These are phyloP conservation scores for Neofelis nebulosa DNA, from an alignment of 2,113 vertebrate genomes.

Conservation along the genomic window DNA sequence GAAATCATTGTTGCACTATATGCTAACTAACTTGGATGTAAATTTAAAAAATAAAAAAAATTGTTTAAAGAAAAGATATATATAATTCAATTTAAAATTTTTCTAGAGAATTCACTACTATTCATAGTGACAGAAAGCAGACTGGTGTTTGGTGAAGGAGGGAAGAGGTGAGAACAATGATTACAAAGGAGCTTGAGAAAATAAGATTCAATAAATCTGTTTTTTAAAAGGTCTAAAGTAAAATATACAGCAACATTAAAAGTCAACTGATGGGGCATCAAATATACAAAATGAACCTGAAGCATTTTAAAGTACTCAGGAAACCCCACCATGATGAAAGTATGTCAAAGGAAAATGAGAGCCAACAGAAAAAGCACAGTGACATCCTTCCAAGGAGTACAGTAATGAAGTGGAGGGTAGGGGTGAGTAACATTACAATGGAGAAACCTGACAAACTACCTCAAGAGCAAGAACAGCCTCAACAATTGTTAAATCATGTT, in stretches of 20 bases:
- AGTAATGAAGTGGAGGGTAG: neutral
- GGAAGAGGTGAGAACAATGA: neutral
- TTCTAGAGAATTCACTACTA: neutral
- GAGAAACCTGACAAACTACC: neutral
- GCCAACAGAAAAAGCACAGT: neutral
- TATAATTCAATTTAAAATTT: neutral
- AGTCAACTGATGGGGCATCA: neutral
- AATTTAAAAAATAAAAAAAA: no score
- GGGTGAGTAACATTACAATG: neutral
- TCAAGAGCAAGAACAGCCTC: neutral
- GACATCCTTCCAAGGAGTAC: neutral
- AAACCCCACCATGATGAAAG: neutral
- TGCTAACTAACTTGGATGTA: no score
- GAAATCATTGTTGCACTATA: no score
- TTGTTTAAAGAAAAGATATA: no score
- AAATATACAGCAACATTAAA: neutral
- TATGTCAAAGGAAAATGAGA: neutral
- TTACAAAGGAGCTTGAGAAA: neutral
- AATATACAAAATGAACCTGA: neutral
- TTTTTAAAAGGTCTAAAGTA: neutral
- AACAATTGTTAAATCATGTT: neutral
- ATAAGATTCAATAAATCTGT: neutral
- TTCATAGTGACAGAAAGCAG: neutral
- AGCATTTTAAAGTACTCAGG: neutral
- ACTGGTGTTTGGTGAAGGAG: neutral